Percentiles rank a stretch among this genome's conserved stretches.
phyloP scores from a whole-genome alignment of 2,888 invertebrate species.

The Hydroisotoma schaefferi region DNA sequence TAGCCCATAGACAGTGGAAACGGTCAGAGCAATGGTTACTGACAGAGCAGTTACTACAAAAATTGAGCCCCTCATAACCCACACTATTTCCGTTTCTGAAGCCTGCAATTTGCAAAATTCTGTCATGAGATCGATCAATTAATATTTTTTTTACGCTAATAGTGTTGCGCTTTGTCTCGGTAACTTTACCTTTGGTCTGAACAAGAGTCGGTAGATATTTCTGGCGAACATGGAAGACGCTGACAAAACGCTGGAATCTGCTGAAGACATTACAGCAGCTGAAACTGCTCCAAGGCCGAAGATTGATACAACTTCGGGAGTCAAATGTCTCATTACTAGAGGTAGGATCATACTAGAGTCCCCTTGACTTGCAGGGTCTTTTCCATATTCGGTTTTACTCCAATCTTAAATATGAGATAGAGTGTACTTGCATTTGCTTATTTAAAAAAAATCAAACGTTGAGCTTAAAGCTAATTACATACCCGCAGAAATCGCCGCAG shows the following conservation, averaged over 20 bases:
- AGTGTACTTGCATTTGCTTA: neutral
- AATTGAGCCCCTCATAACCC: slow-evolving; percentile 91
- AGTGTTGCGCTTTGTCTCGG: neutral
- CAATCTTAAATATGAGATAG: slow-evolving; percentile 64
- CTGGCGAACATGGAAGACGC: slow-evolving; percentile 99
- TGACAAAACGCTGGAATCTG: slow-evolving; percentile 95
- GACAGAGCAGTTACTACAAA: slow-evolving; percentile 86
- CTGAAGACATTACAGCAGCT: slow-evolving; percentile 99
- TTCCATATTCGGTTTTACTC: slow-evolving; percentile 82
- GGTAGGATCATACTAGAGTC: slow-evolving; percentile 93
- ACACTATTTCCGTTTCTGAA: slow-evolving; percentile 94
- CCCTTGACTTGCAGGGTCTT: slow-evolving; percentile 61
- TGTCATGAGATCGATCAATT: too few relatives aligned
- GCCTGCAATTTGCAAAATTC: slow-evolving; percentile 59
- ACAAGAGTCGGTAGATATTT: slow-evolving; percentile 96
- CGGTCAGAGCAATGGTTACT: slow-evolving; percentile 94
- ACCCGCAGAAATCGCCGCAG: slow-evolving; percentile 85
- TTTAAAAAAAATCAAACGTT: slow-evolving; percentile 3
- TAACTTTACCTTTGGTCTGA: slow-evolving; percentile 65
- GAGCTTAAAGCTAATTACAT: slow-evolving; percentile 45
- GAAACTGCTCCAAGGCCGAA: slow-evolving; percentile 97
- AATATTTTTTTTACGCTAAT: neutral
- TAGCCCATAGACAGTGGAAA: slow-evolving; percentile 94
- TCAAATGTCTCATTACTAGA: slow-evolving; percentile 92
- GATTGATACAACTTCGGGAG: slow-evolving; percentile 93